Percentiles rank a stretch among this genome's conserved stretches.
phyloP scores from a whole-genome alignment of 1,140 invertebrate genomes.

The Campoletis sonorensis region DNA sequence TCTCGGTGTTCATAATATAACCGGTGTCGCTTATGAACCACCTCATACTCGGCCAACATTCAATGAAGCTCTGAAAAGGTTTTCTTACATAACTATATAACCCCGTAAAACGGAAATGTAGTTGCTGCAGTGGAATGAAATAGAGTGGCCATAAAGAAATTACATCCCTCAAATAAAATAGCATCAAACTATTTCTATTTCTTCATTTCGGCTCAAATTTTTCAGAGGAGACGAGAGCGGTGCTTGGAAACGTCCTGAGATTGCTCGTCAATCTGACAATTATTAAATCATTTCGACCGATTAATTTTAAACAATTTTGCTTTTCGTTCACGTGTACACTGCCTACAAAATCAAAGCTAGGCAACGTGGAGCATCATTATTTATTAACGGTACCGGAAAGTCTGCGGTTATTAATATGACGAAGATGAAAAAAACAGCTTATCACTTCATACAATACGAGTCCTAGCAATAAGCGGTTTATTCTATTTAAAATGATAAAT shows the following conservation, averaged over 20 bases:
- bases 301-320: conserved; percentile 6
- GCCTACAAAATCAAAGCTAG: not conserved
- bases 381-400: no score
- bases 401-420: no score
- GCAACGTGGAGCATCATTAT: no score
- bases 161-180: conserved; percentile 27
- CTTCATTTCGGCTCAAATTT: conserved; percentile 11
- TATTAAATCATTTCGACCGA: not conserved
- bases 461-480: no score
- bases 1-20: conserved; percentile 47
- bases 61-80: not conserved
- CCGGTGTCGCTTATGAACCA: conserved; percentile 28
- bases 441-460: no score
- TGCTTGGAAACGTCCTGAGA: not conserved
- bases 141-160: conserved; percentile 49
- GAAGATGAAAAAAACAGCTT: no score
- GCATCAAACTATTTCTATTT: conserved; percentile 27
- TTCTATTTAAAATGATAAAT: no score
- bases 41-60: conserved; percentile 45
- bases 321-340: not conserved
- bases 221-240: not conserved
- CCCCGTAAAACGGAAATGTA: not conserved
- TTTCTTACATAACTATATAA: not conserved
- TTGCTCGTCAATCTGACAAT: not conserved
- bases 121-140: conserved; percentile 38